Percentiles rank a stretch among this genome's conserved stretches.
Evolutionary conservation across 2,113 vertebrate species (phyloP).

Genomic region (Macrotis lagotis): DNA sequence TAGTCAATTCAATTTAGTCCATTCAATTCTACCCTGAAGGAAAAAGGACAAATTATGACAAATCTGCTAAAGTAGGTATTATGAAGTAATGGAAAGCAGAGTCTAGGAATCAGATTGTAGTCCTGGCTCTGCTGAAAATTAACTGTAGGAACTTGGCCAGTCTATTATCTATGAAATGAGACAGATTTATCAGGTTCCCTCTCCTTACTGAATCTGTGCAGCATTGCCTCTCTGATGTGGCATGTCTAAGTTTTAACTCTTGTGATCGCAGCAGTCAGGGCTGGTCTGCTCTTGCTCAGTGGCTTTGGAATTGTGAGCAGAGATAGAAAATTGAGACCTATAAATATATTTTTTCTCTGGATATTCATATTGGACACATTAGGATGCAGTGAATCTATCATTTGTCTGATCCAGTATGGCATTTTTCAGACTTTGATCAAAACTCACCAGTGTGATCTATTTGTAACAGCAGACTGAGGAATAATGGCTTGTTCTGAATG

Average conservation of each 20-base stretch:
- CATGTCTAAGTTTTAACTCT: background rate
- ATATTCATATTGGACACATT: background rate
- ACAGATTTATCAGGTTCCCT: background rate
- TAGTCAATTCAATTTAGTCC: too few relatives aligned
- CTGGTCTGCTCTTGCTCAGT: background rate
- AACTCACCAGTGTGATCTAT: background rate
- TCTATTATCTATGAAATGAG: background rate
- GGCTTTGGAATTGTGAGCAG: background rate
- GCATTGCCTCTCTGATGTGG: background rate
- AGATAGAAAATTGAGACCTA: background rate
- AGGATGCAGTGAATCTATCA: background rate
- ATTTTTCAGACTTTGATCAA: too few relatives aligned
- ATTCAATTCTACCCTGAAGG: background rate
- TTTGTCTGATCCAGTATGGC: background rate
- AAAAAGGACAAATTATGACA: background rate
- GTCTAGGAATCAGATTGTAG: background rate
- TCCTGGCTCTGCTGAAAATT: background rate
- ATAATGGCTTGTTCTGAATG: background rate
- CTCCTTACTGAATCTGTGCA: background rate
- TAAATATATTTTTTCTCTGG: background rate
- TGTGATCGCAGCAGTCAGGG: background rate
- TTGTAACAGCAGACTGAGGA: background rate
- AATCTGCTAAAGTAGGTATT: background rate
- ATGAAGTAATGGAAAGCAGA: background rate
- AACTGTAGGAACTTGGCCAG: background rate